Evolutionary conservation across 2,888 invertebrate genomes (phyloP), one percentile per base, ranked within the genome.

Genomic region (Hydroisotoma schaefferi): DNA sequence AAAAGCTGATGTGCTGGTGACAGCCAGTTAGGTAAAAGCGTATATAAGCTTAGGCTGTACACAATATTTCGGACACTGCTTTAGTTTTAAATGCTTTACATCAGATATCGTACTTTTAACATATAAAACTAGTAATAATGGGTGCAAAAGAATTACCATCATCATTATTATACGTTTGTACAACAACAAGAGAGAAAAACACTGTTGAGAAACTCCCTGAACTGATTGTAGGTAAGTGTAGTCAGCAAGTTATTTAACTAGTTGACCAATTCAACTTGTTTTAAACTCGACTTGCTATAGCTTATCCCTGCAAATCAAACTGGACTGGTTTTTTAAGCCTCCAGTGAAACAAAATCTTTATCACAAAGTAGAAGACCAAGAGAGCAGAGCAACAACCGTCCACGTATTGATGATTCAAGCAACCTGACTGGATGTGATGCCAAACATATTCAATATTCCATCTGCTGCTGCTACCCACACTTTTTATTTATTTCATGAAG

Each of bases 311-410:
- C 49, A 57, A 57, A 57, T 57, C 57, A 57, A 57, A 49, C 57
- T 57, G 57, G 58, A 66, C 63, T 66, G 66, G 66, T 66, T 66
- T 66, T 65, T 60, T 55, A 60, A 63, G 63, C 66, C 65, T 65
- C 62, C 59, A 65, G 65, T 57, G 53, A 62, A 44, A 57, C 29
- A 43, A 29, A 57, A 57, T 27, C 49, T 52, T 57, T n/a, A 15
- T 46, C 28, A 37, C 46, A 47, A 25, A 55, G 40, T 22, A 44
- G 28, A 40, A 55, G 15, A 10, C 20, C 54, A n/a, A n/a, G n/a
- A n/a, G n/a, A n/a, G n/a, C 40, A 27, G 10, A 25, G 25, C 40
- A 22, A 26, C 44, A 44, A 55, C 48, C 57, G 26, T 48, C 57
- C 57, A 57, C 49, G n/a, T n/a, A n/a, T n/a, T n/a, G n/a, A n/a